Base-by-base conservation (phyloP, 2,113 vertebrate species). In the Chloebia gouldiae region DNA sequence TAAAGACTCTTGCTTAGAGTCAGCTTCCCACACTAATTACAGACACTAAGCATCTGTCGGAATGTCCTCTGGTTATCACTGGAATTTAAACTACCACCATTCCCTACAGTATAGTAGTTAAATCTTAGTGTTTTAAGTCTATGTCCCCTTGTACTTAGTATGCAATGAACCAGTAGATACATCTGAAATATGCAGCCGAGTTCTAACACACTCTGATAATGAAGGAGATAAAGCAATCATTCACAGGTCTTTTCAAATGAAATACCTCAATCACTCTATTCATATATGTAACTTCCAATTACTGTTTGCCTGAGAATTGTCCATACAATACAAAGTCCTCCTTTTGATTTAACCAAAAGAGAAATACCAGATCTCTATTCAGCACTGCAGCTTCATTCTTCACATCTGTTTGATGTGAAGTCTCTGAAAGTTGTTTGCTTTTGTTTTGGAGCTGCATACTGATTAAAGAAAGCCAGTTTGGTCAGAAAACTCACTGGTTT, bases 21-120 rank as follows among this genome's bases (percentile, higher is more conserved):
- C 37, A 90, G 76, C 82, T 97, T 96, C 71, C 49, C 56, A 64
- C 61, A 70, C 61, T 97, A 97, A 97, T 96, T 96, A 93, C 83
- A 94, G 94, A 75, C 70, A 80, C 91, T 93, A 88, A 94, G 37
- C 88, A 94, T 92, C 57, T 89, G 83, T 42, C 50, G 3, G 39
- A 93, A 86, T 85, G 59, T 96, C 96, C 82, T 96, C 71, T 93
- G 30, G 53, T 96, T 96, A 65, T 47, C 42, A 9, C 50, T 90
- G 82, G 24, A 96, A 86, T 94, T 82, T 95, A 96, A 97, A 92
- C 77, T 93, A 45, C 45, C 57, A 30, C 45, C 47, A 71, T 61
- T 95, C 87, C 71, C 56, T 39, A 78, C 11, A 88, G 84, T 47
- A 81, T 11, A 88, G 59, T 53, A 94, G 40, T 79, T 95, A 88